Base-by-base conservation (phyloP, 2,888 invertebrate species). In the Andrena fulva region DNA sequence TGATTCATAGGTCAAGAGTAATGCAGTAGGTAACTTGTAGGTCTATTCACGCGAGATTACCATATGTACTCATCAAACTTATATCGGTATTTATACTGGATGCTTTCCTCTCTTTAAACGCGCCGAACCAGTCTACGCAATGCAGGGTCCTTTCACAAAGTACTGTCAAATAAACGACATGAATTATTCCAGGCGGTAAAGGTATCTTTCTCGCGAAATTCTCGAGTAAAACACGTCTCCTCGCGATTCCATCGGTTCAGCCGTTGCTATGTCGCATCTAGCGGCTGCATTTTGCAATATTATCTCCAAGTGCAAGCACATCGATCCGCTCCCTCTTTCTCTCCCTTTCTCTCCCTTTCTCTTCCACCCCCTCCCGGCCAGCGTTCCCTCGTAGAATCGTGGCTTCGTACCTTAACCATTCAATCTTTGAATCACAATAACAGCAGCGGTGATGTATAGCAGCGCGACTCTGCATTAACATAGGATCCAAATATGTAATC, bases 401-500 rank as follows among this genome's bases (percentile, higher is more conserved):
- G 84, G 84, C 87, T 76, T 82, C 81, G 84, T 80, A 75, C 84
- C 84, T 84, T 84, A 86, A 85, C 87, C 87, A 87, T 87, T 87
- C 87, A 88, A 87, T 87, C 86, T 87, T 86, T 86, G 88, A 88
- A 86, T 88, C 87, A 87, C 88, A 87, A 87, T 87, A 88, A 88
- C 86, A 84, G 80, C 87, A 67, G 70, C 82, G 74, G 83, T 86
- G 88, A 88, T 84, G 86, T 82, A 87, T 84, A 80, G 87, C 80
- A 66, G 60, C 84, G 86, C 84, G 87, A 84, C 88, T 80, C 82
- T 62, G 86, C 88, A 87, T 87, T 87, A 87, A 87, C 88, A 87
- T 88, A 88, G 85, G 85, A 87, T 88, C 86, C 86, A 88, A 87
- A 88, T 88, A 87, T 87, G 87, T 88, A 88, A 88, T 88, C 88